Conservation (phyloP, 2,113 vertebrate species). For the Aphyosemion australe region DNA sequence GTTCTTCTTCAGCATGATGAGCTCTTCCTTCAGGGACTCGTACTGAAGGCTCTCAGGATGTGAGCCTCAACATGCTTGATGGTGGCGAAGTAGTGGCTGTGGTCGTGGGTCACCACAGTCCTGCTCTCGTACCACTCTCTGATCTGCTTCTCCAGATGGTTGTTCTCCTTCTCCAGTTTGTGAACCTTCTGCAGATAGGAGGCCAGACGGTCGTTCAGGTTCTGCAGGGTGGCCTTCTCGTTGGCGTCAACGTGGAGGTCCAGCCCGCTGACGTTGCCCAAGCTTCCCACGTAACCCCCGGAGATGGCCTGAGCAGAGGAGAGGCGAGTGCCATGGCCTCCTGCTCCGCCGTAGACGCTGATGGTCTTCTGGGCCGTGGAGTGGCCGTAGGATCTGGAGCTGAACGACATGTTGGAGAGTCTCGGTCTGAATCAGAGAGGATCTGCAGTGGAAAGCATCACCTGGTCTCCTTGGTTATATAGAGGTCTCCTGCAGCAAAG, state of each 20-base stretch:
- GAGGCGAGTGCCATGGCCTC: constrained; percentile 63
- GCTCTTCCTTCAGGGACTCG: constrained; percentile 73
- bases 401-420: constrained; percentile 63
- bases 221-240: constrained; percentile 79
- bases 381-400: constrained; percentile 30
- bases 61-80: constrained; percentile 36
- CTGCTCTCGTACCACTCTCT: constrained; percentile 62
- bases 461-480: constrained; percentile 53
- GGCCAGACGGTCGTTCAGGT: constrained; percentile 77
- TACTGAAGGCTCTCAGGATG: constrained; percentile 17
- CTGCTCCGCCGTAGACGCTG: constrained; percentile 74
- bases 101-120: constrained; percentile 52
- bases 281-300: background rate
- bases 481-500: constrained; percentile 16
- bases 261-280: constrained; percentile 54
- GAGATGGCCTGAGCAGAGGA: constrained; percentile 41
- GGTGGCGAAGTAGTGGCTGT: constrained; percentile 57
- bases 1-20: constrained; percentile 72
- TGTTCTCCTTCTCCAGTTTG: constrained; percentile 70
- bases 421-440: constrained; percentile 26
- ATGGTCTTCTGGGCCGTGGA: constrained; percentile 44
- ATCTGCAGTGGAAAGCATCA: constrained; percentile 55
- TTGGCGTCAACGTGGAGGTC: constrained; percentile 63
- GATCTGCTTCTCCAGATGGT: constrained; percentile 71
- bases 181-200: constrained; percentile 76